Evolutionary conservation across 2,888 invertebrate species (phyloP).

Genomic region (Entomobrya multifasciata): DNA sequence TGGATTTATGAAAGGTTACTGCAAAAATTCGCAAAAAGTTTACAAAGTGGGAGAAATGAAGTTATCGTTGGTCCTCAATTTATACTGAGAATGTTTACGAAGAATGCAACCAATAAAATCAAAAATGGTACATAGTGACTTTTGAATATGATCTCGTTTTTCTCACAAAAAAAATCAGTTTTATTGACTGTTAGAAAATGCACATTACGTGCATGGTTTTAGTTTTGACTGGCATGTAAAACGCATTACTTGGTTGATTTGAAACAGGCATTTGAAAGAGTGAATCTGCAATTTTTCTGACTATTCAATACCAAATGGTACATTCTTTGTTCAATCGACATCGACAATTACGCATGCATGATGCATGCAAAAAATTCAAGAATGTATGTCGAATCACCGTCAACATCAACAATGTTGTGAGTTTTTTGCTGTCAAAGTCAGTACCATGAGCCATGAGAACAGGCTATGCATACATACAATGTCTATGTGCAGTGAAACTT

Average conservation of each 20-base stretch:
- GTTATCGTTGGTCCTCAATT: too few species aligned
- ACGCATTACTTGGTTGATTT: constrained; percentile 19
- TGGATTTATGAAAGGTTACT: too few species aligned
- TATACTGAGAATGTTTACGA: too few species aligned
- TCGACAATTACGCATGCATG: not conserved
- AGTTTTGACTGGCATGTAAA: not conserved
- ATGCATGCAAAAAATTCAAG: not conserved
- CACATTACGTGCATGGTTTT: not conserved
- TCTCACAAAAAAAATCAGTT: too few species aligned
- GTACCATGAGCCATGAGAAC: constrained; percentile 14
- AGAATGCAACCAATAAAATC: too few species aligned
- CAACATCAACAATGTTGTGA: not conserved
- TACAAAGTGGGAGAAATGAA: too few species aligned
- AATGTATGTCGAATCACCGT: constrained; percentile 8
- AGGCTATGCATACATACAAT: not conserved
- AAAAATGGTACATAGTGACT: too few species aligned
- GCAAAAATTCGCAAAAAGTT: too few species aligned
- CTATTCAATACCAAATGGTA: not conserved
- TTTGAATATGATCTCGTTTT: too few species aligned
- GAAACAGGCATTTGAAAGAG: not conserved
- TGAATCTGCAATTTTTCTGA: constrained; percentile 22
- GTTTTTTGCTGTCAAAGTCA: constrained; percentile 23
- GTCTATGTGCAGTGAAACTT: not conserved
- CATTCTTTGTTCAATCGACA: too few species aligned
- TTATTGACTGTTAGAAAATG: too few species aligned